Evolutionary conservation across 2,888 invertebrate genomes (phyloP).

Genomic region (Xestia sexstrigata): DNA sequence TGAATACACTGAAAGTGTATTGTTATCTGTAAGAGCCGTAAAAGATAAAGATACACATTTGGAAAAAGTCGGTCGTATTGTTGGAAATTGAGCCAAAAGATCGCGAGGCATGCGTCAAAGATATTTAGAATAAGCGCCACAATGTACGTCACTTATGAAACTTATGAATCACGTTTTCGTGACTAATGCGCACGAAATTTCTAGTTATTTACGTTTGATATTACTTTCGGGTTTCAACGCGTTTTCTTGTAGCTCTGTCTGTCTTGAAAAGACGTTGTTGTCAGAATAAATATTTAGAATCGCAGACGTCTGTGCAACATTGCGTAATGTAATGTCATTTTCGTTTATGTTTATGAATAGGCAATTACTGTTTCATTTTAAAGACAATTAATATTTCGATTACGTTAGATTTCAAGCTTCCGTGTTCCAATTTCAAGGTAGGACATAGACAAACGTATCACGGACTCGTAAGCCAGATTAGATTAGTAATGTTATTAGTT

Average conservation of each 20-base stretch:
- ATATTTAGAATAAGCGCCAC: constrained; percentile 53
- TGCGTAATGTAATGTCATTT: constrained; percentile 17
- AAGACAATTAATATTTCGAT: constrained; percentile 38
- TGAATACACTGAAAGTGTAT: background rate
- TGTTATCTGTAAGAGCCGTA: constrained; percentile 13
- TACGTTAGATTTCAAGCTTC: constrained; percentile 14
- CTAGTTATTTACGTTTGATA: constrained; percentile 41
- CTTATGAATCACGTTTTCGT: constrained; percentile 52
- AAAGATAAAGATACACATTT: constrained; percentile 20
- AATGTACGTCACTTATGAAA: constrained; percentile 47
- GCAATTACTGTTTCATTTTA: constrained; percentile 23
- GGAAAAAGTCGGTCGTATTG: constrained; percentile 37
- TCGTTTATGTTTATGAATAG: constrained; percentile 6
- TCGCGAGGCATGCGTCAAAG: constrained; percentile 41
- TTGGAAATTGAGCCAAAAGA: constrained; percentile 45
- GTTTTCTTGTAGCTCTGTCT: constrained; percentile 15
- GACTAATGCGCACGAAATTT: constrained; percentile 33
- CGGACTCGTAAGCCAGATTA: background rate
- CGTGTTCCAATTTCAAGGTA: background rate
- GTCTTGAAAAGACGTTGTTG: constrained; percentile 24
- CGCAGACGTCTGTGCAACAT: constrained; percentile 10
- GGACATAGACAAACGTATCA: background rate
- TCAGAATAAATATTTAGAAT: constrained; percentile 33
- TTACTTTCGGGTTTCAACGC: constrained; percentile 19
- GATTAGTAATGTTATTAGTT: constrained; percentile 4